Evolutionary conservation across 2,113 vertebrate species (phyloP).

Genomic region (Pterocles gutturalis): DNA sequence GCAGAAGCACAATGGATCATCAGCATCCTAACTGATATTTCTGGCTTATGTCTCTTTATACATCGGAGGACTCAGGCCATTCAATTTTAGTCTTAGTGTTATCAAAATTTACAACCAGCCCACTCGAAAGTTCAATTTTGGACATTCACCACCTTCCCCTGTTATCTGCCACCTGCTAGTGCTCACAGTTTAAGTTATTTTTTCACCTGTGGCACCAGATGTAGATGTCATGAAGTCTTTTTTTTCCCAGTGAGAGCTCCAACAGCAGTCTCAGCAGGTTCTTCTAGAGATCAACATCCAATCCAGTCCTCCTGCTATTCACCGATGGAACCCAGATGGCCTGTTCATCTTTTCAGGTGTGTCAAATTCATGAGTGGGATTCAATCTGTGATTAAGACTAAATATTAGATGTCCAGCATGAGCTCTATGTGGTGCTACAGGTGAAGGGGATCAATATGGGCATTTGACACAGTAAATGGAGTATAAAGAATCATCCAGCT

Average conservation of each 20-base stretch:
- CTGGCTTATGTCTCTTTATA: neutral
- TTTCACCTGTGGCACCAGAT: neutral
- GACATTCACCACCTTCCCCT: neutral
- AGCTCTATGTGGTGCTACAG: neutral
- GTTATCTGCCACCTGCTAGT: neutral
- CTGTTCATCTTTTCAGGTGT: neutral
- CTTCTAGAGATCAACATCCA: neutral
- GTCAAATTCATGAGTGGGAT: neutral
- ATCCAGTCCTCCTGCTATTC: neutral
- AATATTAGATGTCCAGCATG: neutral
- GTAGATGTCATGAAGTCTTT: neutral
- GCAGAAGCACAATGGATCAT: neutral
- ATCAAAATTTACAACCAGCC: neutral
- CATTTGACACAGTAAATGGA: neutral
- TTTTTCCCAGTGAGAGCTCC: neutral
- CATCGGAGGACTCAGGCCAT: neutral
- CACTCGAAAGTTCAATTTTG: neutral
- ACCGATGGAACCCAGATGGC: neutral
- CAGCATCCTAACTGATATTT: neutral
- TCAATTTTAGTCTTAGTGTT: neutral
- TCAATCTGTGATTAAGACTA: neutral
- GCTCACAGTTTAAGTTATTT: neutral
- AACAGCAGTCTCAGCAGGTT: neutral
- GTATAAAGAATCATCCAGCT: neutral
- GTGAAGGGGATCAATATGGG: neutral